Percentiles rank a stretch among this genome's conserved stretches.
Evolutionary conservation across 2,888 invertebrate genomes (phyloP).

Genomic region (Anticlea derivata): DNA sequence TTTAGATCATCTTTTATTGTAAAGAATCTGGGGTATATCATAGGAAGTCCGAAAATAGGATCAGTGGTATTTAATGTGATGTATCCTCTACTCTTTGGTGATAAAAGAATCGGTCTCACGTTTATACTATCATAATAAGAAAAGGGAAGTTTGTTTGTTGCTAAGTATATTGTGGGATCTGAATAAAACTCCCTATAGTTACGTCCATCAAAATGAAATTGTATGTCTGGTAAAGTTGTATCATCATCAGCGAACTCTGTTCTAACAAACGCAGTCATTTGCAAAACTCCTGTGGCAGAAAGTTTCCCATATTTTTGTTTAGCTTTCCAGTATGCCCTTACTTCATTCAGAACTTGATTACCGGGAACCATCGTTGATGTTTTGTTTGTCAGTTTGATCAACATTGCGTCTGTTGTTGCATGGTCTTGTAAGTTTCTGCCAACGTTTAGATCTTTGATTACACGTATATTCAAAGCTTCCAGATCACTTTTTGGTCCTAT

Average conservation of each 20-base stretch:
- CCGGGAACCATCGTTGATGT: slow-evolving; percentile 70
- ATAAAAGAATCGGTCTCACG: slow-evolving; percentile 84
- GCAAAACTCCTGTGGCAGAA: slow-evolving; percentile 80
- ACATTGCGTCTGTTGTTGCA: slow-evolving; percentile 77
- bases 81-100: slow-evolving; percentile 85
- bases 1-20: slow-evolving; percentile 84
- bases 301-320: slow-evolving; percentile 66
- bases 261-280: slow-evolving; percentile 83
- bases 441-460: slow-evolving; percentile 86
- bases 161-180: slow-evolving; percentile 79
- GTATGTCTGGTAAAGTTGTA: slow-evolving; percentile 85
- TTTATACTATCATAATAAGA: slow-evolving; percentile 85
- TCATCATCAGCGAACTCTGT: slow-evolving; percentile 78
- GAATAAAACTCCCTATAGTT: slow-evolving; percentile 80
- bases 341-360: slow-evolving; percentile 58
- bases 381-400: slow-evolving; percentile 79
- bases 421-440: slow-evolving; percentile 91
- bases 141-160: slow-evolving; percentile 74
- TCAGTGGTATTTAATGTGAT: slow-evolving; percentile 85
- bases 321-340: slow-evolving; percentile 62
- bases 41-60: slow-evolving; percentile 87
- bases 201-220: slow-evolving; percentile 85
- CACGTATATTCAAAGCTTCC: slow-evolving; percentile 66
- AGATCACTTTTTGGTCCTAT: slow-evolving; percentile 84
- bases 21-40: slow-evolving; percentile 88